Evolutionary conservation across 1,140 invertebrate species (phyloP).

Genomic region (Eurosta solidaginis): DNA sequence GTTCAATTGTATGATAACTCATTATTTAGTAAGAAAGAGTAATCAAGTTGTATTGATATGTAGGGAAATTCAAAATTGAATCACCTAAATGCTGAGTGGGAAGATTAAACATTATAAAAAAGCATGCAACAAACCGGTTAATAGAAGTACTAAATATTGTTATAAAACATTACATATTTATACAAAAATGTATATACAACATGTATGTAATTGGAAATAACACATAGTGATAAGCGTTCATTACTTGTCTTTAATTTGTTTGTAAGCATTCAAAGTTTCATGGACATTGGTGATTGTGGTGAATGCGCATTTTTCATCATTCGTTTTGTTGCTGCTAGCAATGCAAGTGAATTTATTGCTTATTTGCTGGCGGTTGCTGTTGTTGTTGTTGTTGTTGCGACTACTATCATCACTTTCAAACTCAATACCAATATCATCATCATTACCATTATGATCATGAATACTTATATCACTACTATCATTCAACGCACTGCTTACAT

Average conservation of each 20-base stretch:
- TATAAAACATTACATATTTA: too few species aligned
- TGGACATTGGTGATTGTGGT: neutral
- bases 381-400: conserved; percentile 26
- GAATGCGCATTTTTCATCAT: conserved; percentile 23
- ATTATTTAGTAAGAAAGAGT: too few species aligned
- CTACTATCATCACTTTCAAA: conserved; percentile 20
- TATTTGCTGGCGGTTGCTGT: neutral
- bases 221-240: neutral
- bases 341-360: conserved; percentile 9
- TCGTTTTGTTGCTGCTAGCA: neutral
- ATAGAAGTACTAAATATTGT: too few species aligned
- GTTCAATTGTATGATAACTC: too few species aligned
- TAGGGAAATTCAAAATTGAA: too few species aligned
- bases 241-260: conserved; percentile 21
- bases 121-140: too few species aligned
- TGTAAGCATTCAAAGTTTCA: neutral
- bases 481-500: conserved; percentile 41
- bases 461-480: neutral
- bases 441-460: neutral
- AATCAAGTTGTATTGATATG: too few species aligned
- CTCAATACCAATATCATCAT: conserved; percentile 24
- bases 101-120: too few species aligned
- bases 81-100: too few species aligned
- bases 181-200: too few species aligned
- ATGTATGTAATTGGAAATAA: too few species aligned